Evolutionary conservation across 2,888 invertebrate genomes (phyloP), one percentile per base, ranked within the genome.

Genomic region (Holacanthella duospinosa): DNA sequence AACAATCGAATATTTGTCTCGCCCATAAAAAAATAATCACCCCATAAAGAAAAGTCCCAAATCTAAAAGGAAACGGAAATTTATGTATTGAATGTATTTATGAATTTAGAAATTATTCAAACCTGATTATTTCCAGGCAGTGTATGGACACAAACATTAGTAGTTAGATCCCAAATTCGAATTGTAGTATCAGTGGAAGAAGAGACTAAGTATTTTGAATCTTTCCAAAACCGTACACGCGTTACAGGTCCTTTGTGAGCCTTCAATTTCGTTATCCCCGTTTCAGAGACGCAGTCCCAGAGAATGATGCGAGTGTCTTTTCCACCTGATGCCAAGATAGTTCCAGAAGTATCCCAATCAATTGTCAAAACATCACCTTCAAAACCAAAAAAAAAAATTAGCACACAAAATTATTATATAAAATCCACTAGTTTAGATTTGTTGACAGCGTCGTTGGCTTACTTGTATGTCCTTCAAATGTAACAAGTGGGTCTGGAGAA

Each of bases 141-240:
- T 2, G 97, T 97, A 77, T 90, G 91, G 75, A 97, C 97, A 77
- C 96, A 97, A 75, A 93, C 89, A 74, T 93, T 89, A 4, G 93
- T 93, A 71, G 90, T 88, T 69, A 97, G 81, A 77, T 97, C 93
- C 97, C 97, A 99, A 77, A 99, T 93, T 78, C 96, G 97, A 0
- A 99, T 84, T 76, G 89, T 89, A 9, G 89, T 89, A 77, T 99
- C 99, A 77, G 93, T 94, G 0, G 95, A 94, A 43, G 88, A 84
- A 73, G 89, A 88, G 6, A 93, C 81, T 9, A 92, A 77, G 68
- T 86, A 81, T 70, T 85, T 83, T 70, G 84, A 82, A 63, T 85
- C 80, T 63, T 83, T 82, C 77, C 90, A 82, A 74, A 91, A 91
- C 6, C 84, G 79, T 0, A 87, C 79, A 79, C 89, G 87, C 0